Percentiles rank a stretch among this genome's conserved stretches.
These are phyloP conservation scores for Brachionus calyciflorus DNA, from an alignment of 1,140 invertebrate genomes.

Conservation along the genomic window DNA sequence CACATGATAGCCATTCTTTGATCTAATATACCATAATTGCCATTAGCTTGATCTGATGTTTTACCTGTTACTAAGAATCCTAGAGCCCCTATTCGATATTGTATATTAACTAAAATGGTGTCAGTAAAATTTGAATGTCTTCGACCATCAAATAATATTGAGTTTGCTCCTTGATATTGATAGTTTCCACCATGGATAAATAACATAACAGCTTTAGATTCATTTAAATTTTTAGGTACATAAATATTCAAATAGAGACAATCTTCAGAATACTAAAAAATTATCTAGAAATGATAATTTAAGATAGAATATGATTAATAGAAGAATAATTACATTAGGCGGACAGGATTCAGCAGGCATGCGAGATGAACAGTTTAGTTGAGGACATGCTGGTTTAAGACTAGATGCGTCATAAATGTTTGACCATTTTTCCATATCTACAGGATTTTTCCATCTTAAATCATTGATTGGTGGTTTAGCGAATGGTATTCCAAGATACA, in stretches of 20 bases:
- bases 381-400: conserved; percentile 75
- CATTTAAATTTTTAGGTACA: conserved; percentile 63
- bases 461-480: conserved; percentile 49
- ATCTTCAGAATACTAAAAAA: conserved; percentile 71
- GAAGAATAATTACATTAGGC: conserved; percentile 86
- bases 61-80: conserved; percentile 45
- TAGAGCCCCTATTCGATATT: conserved; percentile 72
- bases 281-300: conserved; percentile 79
- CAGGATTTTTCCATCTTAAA: conserved; percentile 49
- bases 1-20: conserved; percentile 51
- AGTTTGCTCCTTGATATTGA: conserved; percentile 75
- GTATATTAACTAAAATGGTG: conserved; percentile 87
- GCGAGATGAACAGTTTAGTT: conserved; percentile 29
- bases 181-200: conserved; percentile 97
- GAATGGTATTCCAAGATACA: conserved; percentile 49
- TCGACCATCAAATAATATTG: conserved; percentile 87
- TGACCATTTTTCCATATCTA: conserved; percentile 70
- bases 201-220: conserved; percentile 78
- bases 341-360: conserved; percentile 52
- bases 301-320: conserved; percentile 84
- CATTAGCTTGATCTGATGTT: conserved; percentile 45
- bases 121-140: conserved; percentile 71
- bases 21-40: conserved; percentile 53
- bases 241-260: conserved; percentile 91
- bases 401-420: conserved; percentile 71